These are phyloP conservation scores for Vesta saturnalis DNA, from an alignment of 2,888 invertebrate species.

Conservation along the genomic window DNA sequence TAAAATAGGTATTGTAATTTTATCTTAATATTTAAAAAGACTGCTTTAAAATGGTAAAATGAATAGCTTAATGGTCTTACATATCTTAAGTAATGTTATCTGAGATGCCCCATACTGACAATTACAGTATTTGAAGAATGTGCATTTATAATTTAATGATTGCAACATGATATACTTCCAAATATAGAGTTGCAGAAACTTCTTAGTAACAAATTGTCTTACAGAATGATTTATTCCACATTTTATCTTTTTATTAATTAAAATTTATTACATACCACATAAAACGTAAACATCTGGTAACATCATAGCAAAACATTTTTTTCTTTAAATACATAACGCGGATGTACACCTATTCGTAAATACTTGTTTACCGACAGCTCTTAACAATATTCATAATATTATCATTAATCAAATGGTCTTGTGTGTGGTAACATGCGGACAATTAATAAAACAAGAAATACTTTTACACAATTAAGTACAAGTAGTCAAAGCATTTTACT, in stretches of 20 bases:
- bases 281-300: slow-evolving; percentile 7
- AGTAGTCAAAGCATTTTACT: slow-evolving; percentile 17
- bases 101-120: no score
- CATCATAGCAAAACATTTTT: neutral
- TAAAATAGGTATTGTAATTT: no score
- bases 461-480: slow-evolving; percentile 23
- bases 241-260: slow-evolving; percentile 10
- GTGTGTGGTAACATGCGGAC: slow-evolving; percentile 2
- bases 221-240: neutral
- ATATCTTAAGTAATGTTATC: no score
- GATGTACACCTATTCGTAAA: neutral
- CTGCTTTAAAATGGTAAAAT: no score
- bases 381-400: slow-evolving; percentile 16
- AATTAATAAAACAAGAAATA: slow-evolving; percentile 20
- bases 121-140: no score
- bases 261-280: neutral
- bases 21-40: no score
- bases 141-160: slow-evolving; percentile 7
- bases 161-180: slow-evolving; percentile 1
- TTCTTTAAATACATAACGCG: neutral
- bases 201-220: slow-evolving; percentile 7
- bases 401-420: slow-evolving; percentile 20
- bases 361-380: slow-evolving; percentile 12
- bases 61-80: no score
- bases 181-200: slow-evolving; percentile 9